Base-by-base conservation (phyloP, 2,797 vertebrate species). In the Enteromius anoplus region DNA sequence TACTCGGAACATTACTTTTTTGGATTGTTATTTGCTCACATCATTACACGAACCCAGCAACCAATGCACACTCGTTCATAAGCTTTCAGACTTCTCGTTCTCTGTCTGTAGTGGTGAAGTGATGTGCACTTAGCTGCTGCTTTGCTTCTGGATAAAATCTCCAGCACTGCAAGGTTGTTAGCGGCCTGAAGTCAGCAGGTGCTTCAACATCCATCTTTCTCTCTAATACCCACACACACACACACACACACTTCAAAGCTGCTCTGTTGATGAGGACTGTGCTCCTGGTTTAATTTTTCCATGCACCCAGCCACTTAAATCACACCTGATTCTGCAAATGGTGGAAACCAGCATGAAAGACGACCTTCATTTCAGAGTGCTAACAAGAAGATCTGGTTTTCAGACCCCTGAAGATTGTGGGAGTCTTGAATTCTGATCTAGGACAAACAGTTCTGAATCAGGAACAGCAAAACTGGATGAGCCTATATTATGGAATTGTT, bases 181-280 rank as follows among this genome's bases (percentile, higher is more conserved):
- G 83, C 14, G 32, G 66, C 51, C 68, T 82, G n/a, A 40, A 71
- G 70, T 69, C 81, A 75, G 75, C 78, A 82, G 81, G 75, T 85
- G 80, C 32, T 75, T 66, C 42, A 85, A 34, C 81, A 80, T 82
- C 82, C 78, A 71, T 78, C 65, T 66, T 32, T 81, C 62, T 85
- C 34, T 47, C 49, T 34, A 69, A 14, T 26, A 21, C 65, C 40
- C 17, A 62, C 47, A 58, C 53, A 47, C 49, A 45, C 51, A 51
- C 37, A 42, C 19, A 32, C 19, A 75, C 71, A 78, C 55, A 78
- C 75, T 73, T 85, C 69, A 85, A 82, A 79, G 77, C 45, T 45
- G 17, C 78, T 81, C 60, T 81, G 45, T 58, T 82, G 71, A 83
- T 85, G 66, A 83, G 15, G 64, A 75, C 55, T 49, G 23, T 60